A percentile compares a stretch with the other conserved stretches of the same genome.
Conservation (phyloP, 2,113 vertebrate species). For the Perca schrenkii region DNA sequence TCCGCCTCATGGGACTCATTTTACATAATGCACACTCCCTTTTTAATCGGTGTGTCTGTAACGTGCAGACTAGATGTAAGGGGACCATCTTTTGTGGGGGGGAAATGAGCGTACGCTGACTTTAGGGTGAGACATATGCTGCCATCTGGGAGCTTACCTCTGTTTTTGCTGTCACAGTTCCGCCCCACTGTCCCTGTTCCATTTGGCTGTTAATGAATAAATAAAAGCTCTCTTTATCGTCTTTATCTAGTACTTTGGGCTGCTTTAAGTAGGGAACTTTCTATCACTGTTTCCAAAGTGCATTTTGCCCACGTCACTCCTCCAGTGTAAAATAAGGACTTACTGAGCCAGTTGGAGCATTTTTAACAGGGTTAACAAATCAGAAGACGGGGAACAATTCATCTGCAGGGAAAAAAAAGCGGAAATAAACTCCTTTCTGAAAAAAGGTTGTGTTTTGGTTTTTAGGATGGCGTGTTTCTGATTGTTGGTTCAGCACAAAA, state of each 20-base stretch:
- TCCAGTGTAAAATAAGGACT: constrained; percentile 36
- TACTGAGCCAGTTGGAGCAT: constrained; percentile 26
- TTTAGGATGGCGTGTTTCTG: neutral
- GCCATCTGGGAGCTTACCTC: constrained; percentile 65
- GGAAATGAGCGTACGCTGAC: constrained; percentile 23
- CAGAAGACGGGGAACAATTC: constrained; percentile 43
- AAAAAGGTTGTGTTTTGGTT: neutral
- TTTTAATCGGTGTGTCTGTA: constrained; percentile 15
- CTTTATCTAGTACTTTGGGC: constrained; percentile 67
- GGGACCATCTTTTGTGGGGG: constrained; percentile 19
- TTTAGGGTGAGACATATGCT: constrained; percentile 64
- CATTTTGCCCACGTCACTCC: constrained; percentile 43
- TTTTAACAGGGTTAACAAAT: constrained; percentile 62
- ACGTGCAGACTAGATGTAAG: constrained; percentile 14
- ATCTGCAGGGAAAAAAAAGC: constrained; percentile 15
- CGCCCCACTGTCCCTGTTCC: constrained; percentile 70
- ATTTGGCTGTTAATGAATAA: constrained; percentile 81
- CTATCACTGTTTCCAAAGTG: constrained; percentile 64
- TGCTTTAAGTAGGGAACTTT: constrained; percentile 67
- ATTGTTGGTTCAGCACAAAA: neutral
- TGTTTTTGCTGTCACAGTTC: constrained; percentile 58
- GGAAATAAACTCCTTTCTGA: neutral
- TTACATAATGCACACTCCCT: constrained; percentile 23
- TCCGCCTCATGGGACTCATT: constrained; percentile 36
- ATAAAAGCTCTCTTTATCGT: constrained; percentile 76